Conservation (phyloP, 2,113 vertebrate species). For the Xerus inauris region DNA sequence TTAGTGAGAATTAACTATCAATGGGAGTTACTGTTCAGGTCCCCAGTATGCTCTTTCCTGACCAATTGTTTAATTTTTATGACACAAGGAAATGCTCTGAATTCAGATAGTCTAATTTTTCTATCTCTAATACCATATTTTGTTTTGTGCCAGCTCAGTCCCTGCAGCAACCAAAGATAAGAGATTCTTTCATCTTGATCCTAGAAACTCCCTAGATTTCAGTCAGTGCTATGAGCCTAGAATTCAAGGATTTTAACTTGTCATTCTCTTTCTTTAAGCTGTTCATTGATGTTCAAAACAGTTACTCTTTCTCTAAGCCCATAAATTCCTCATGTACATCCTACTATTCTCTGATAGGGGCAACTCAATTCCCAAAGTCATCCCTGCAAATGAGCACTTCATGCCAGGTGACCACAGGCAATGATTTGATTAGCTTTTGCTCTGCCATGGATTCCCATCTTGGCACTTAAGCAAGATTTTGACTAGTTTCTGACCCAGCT, state of each 20-base stretch:
- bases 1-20: neutral
- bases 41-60: neutral
- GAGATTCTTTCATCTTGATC: constrained; percentile 75
- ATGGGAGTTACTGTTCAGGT: neutral
- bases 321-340: constrained; percentile 67
- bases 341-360: constrained; percentile 14
- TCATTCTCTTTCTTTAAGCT: constrained; percentile 69
- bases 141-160: constrained; percentile 47
- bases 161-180: constrained; percentile 64
- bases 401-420: constrained; percentile 68
- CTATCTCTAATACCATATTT: constrained; percentile 24
- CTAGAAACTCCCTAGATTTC: constrained; percentile 67
- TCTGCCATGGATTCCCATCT: constrained; percentile 32
- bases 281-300: constrained; percentile 65
- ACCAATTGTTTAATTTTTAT: constrained; percentile 21
- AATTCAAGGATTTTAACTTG: constrained; percentile 75
- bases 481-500: constrained; percentile 30
- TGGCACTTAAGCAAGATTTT: constrained; percentile 55
- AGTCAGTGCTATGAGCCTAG: constrained; percentile 48
- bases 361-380: constrained; percentile 39
- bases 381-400: neutral
- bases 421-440: constrained; percentile 67
- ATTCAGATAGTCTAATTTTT: constrained; percentile 30
- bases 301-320: constrained; percentile 61
- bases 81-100: neutral